These are phyloP conservation scores for Macaca nemestrina DNA, from an alignment of 2,113 vertebrate genomes.

Conservation along the genomic window DNA sequence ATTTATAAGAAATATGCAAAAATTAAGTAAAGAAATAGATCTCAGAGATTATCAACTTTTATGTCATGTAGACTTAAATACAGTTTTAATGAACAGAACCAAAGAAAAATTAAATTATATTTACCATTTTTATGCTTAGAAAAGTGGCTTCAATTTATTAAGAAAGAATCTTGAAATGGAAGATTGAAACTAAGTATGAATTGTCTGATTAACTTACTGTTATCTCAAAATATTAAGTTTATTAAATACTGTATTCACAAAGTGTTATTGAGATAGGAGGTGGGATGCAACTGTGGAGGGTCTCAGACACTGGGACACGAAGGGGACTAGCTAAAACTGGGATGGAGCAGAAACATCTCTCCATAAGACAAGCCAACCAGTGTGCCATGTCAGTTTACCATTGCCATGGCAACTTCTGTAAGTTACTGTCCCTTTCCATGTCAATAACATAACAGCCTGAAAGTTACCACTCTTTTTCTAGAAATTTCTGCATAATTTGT, in stretches of 20 bases:
- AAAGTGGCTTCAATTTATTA: neutral
- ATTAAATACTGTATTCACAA: neutral
- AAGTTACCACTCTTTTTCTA: too few species aligned
- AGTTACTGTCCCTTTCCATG: too few species aligned
- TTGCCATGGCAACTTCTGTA: too few species aligned
- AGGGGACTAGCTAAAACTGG: too few species aligned
- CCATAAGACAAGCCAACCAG: too few species aligned
- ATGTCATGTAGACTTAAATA: neutral
- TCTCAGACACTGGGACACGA: too few species aligned
- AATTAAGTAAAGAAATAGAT: neutral
- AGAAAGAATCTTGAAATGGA: constrained; percentile 7
- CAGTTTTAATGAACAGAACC: neutral
- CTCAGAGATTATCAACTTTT: constrained; percentile 10
- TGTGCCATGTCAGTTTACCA: too few species aligned
- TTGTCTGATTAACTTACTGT: neutral
- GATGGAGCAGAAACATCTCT: too few species aligned
- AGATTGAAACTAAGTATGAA: neutral
- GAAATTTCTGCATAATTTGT: too few species aligned
- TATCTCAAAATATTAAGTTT: neutral
- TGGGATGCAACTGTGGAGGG: too few species aligned
- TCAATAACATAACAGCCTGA: too few species aligned
- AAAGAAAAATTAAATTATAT: neutral
- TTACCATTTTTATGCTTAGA: neutral
- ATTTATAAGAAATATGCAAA: constrained; percentile 35
- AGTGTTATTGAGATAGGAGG: neutral